A percentile compares a stretch with the other conserved stretches of the same genome.
phyloP scores from a whole-genome alignment of 2,797 vertebrate genomes.

The Merluccius polli region DNA sequence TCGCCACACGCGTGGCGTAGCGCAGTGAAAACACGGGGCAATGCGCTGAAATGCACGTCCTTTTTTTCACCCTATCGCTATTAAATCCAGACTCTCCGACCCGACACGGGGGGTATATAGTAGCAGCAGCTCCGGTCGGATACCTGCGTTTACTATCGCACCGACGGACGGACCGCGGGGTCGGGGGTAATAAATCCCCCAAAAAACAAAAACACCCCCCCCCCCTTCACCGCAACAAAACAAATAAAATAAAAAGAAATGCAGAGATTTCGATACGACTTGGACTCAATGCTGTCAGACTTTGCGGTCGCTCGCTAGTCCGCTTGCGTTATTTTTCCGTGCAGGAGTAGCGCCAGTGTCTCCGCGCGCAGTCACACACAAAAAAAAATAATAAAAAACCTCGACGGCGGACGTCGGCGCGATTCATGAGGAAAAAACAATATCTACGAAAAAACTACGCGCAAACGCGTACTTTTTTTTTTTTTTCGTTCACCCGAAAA shows the following conservation, averaged over 20 bases:
- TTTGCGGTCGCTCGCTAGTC: constrained; percentile 27
- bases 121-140: neutral
- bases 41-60: constrained; percentile 13
- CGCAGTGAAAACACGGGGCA: constrained; percentile 43
- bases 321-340: constrained; percentile 17
- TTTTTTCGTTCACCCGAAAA: constrained; percentile 21
- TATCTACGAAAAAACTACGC: neutral
- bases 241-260: no score
- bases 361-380: constrained; percentile 12
- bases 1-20: constrained; percentile 29
- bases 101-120: neutral
- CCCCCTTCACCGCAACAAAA: constrained; percentile 16
- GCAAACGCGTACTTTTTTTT: neutral
- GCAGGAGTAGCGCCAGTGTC: constrained; percentile 11
- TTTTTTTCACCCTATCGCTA: neutral
- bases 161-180: neutral
- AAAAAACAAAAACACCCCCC: no score
- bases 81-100: neutral
- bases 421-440: constrained; percentile 4
- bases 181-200: neutral
- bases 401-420: neutral
- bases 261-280: constrained; percentile 50
- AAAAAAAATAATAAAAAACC: no score
- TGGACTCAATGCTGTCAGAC: constrained; percentile 34
- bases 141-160: neutral